A percentile compares a stretch with the other conserved stretches of the same genome.
phyloP scores from a whole-genome alignment of 2,888 invertebrate genomes.

The Lacanobia wlatinum region DNA sequence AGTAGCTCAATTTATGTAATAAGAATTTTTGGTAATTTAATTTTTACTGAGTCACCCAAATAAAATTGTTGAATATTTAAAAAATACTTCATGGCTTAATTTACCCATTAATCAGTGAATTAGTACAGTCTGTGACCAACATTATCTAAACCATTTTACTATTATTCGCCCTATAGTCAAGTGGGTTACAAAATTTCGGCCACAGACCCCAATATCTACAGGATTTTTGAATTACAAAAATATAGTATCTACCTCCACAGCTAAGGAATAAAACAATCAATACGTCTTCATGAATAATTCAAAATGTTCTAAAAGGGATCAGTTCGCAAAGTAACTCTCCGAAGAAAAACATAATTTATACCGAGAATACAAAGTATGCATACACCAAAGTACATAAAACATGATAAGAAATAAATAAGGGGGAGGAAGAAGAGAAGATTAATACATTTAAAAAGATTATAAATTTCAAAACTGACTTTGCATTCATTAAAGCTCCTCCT shows the following conservation, averaged over 20 bases:
- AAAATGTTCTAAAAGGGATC: slow-evolving; percentile 57
- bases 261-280: slow-evolving; percentile 53
- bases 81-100: neutral
- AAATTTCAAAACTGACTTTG: slow-evolving; percentile 12
- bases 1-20: neutral
- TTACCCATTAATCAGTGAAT: neutral
- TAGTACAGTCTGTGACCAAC: no score
- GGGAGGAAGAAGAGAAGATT: slow-evolving; percentile 8
- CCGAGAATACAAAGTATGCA: slow-evolving; percentile 49
- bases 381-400: slow-evolving; percentile 23
- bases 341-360: slow-evolving; percentile 57
- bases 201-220: no score
- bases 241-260: slow-evolving; percentile 14
- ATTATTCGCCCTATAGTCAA: no score
- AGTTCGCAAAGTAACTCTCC: slow-evolving; percentile 46
- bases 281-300: slow-evolving; percentile 59
- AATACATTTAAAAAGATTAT: slow-evolving; percentile 32
- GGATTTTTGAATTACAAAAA: neutral
- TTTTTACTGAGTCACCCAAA: neutral
- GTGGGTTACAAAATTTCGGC: no score
- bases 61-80: neutral
- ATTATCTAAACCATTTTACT: no score
- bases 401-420: slow-evolving; percentile 18
- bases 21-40: neutral
- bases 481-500: slow-evolving; percentile 4